Conservation (phyloP, 2,113 vertebrate genomes). For the Aegotheles bennettii region DNA sequence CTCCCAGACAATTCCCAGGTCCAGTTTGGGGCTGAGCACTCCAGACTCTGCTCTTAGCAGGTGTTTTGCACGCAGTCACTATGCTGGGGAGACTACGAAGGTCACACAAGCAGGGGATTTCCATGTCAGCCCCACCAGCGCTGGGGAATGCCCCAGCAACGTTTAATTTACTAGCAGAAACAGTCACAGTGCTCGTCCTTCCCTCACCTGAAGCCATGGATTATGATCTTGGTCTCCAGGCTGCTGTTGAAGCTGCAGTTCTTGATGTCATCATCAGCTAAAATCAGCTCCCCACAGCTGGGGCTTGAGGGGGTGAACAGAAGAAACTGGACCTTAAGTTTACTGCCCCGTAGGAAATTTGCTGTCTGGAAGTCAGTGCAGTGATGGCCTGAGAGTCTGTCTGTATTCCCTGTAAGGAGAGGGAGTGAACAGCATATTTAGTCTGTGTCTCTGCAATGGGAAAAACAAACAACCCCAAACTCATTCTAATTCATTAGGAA, state of each 20-base stretch:
- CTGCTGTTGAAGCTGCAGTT: slow-evolving; percentile 77
- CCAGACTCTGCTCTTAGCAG: neutral
- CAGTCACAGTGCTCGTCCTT: neutral
- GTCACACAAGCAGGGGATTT: neutral
- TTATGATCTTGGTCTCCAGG: slow-evolving; percentile 84
- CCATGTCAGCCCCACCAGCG: neutral
- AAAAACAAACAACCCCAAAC: neutral
- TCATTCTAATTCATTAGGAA: neutral
- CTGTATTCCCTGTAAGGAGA: neutral
- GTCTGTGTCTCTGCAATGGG: neutral
- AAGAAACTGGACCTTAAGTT: slow-evolving; percentile 81
- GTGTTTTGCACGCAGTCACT: neutral
- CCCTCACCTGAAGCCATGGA: slow-evolving; percentile 94
- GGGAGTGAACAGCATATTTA: neutral
- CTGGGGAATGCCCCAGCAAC: neutral
- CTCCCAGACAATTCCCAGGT: neutral
- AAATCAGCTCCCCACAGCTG: slow-evolving; percentile 78
- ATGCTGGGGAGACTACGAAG: neutral
- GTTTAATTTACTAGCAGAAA: neutral
- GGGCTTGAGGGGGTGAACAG: slow-evolving; percentile 77
- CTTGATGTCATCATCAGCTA: slow-evolving; percentile 49
- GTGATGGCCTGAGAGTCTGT: neutral
- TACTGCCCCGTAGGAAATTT: slow-evolving; percentile 54
- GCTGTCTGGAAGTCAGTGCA: slow-evolving; percentile 74
- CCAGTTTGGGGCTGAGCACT: neutral